Percentiles rank a stretch among this genome's conserved stretches.
These are phyloP conservation scores for Aphis gossypii DNA, from an alignment of 1,140 invertebrate species.

Conservation along the genomic window DNA sequence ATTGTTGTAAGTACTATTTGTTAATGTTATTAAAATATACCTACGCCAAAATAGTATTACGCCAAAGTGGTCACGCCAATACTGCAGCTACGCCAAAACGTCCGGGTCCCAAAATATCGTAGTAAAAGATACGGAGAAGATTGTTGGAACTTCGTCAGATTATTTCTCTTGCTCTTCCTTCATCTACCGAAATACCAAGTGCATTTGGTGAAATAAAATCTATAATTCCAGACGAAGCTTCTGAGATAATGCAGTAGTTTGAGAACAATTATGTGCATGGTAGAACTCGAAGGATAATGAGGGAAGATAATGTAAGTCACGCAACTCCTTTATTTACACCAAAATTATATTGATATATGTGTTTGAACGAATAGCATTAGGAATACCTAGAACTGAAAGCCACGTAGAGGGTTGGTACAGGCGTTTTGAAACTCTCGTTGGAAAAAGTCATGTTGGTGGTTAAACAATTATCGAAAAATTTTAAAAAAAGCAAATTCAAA, in stretches of 20 bases:
- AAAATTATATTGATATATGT: not conserved
- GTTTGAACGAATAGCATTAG: not conserved
- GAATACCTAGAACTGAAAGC: not conserved
- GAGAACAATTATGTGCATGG: not conserved
- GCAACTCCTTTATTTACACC: not conserved
- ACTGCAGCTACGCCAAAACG: no score
- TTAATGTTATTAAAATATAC: no score
- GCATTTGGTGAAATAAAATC: not conserved
- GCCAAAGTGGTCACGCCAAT: no score
- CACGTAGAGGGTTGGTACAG: not conserved
- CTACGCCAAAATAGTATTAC: no score
- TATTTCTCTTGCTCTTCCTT: not conserved
- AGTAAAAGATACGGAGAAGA: not conserved
- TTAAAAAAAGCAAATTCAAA: not conserved
- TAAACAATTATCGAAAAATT: not conserved
- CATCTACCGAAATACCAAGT: not conserved
- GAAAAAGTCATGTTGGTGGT: not conserved
- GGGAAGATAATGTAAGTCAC: not conserved
- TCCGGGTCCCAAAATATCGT: no score
- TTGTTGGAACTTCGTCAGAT: not conserved
- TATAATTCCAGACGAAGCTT: not conserved
- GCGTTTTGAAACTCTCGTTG: not conserved
- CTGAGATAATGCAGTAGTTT: slow-evolving; percentile 21
- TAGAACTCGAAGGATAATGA: not conserved
- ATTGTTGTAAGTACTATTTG: no score